phyloP scores from a whole-genome alignment of 53 echinoderm and acorn worm species.

The Patiria pectinifera region DNA sequence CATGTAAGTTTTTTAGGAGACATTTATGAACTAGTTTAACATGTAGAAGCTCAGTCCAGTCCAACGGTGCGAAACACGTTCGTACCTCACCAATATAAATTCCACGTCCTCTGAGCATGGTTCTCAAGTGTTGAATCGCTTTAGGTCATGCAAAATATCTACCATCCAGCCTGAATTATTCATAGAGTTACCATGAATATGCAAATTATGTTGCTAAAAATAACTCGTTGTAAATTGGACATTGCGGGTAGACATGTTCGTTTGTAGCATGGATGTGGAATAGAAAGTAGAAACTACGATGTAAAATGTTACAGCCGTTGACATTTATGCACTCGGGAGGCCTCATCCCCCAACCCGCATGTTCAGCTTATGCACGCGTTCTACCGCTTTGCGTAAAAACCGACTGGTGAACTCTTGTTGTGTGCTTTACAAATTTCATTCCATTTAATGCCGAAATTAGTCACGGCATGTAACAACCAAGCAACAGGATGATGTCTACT shows the following conservation, averaged over 20 bases:
- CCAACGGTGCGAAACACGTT: not conserved
- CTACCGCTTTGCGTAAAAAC: not conserved
- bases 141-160: not conserved
- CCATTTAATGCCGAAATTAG: constrained; percentile 19
- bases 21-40: too few relatives aligned
- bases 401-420: not conserved
- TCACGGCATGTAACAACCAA: constrained; percentile 1
- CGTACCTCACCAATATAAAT: not conserved
- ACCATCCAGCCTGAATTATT: not conserved
- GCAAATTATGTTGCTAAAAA: not conserved
- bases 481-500: not conserved
- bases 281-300: not conserved
- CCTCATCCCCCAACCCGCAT: not conserved
- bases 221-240: not conserved
- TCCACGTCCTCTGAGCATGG: not conserved
- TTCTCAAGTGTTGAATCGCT: not conserved
- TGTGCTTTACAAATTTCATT: not conserved
- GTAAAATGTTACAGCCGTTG: not conserved
- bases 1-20: too few relatives aligned
- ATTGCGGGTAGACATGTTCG: too few relatives aligned
- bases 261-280: not conserved
- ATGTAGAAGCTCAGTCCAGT: too few relatives aligned
- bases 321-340: not conserved
- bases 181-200: not conserved
- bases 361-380: not conserved